Conservation (phyloP, 2,888 invertebrate species). For the Willowsia nigromaculata region DNA sequence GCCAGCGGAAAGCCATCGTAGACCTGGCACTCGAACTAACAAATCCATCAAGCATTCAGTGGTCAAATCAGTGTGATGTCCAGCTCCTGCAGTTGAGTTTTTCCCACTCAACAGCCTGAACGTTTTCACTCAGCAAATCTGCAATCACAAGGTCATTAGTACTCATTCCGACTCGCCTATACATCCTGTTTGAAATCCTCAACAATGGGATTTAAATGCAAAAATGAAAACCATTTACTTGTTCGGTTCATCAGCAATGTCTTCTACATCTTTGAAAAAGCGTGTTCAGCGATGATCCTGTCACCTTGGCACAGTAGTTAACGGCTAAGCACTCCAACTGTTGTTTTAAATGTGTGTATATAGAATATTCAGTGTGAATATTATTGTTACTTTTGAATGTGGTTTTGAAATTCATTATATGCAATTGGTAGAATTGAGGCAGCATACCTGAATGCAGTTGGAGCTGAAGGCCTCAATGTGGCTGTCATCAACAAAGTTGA, state of each 20-base stretch:
- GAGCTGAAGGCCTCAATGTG: conserved; percentile 99
- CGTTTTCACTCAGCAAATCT: conserved; percentile 94
- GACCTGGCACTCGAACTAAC: conserved; percentile 90
- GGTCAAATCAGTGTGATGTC: conserved; percentile 98
- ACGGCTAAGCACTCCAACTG: conserved; percentile 95
- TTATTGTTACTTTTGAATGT: background rate
- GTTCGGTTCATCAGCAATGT: conserved; percentile 98
- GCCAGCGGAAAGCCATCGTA: conserved; percentile 95
- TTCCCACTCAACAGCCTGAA: conserved; percentile 99
- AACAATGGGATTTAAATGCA: too few species aligned
- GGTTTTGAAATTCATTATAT: too few species aligned
- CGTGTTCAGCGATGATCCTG: conserved; percentile 96
- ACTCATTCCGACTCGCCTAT: background rate
- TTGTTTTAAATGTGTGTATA: too few species aligned
- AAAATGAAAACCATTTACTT: conserved; percentile 83
- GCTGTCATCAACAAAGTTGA: conserved; percentile 98
- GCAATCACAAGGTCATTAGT: conserved; percentile 70
- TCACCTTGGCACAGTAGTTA: conserved; percentile 98
- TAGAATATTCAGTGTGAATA: background rate
- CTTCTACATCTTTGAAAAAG: conserved; percentile 95
- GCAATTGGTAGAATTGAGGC: too few species aligned
- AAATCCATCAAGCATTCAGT: conserved; percentile 96
- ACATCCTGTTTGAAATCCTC: too few species aligned
- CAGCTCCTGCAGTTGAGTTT: conserved; percentile 95
- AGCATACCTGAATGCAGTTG: conserved; percentile 95